phyloP scores from a whole-genome alignment of 2,888 invertebrate genomes.

The Lysandra coridon region DNA sequence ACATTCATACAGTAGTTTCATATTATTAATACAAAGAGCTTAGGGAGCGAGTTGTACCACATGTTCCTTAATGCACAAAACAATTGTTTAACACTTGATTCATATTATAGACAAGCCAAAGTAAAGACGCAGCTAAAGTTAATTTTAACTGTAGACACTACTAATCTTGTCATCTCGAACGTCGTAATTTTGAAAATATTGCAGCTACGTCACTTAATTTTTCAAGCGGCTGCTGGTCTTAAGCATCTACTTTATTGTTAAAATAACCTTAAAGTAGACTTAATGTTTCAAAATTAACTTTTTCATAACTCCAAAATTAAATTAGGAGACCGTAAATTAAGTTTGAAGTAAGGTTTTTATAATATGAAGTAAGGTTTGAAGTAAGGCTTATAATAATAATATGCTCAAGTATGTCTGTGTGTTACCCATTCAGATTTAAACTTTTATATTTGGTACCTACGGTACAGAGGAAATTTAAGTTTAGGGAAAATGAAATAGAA shows the following conservation, averaged over 20 bases:
- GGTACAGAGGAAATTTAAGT: neutral
- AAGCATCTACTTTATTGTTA: neutral
- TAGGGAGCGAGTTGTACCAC: neutral
- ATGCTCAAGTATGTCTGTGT: neutral
- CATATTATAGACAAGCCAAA: neutral
- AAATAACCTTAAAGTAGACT: neutral
- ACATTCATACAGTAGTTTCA: neutral
- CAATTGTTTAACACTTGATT: neutral
- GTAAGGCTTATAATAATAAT: neutral
- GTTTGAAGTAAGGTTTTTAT: neutral
- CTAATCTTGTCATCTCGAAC: neutral
- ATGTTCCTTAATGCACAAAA: neutral
- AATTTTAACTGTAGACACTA: neutral
- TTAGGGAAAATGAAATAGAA: neutral
- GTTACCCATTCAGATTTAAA: neutral
- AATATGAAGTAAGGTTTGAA: neutral
- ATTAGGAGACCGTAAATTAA: neutral
- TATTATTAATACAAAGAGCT: neutral
- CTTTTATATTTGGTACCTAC: too few relatives aligned
- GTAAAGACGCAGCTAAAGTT: neutral
- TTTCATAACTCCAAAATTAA: neutral
- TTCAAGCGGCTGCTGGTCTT: neutral
- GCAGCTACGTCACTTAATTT: neutral
- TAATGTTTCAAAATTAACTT: neutral
- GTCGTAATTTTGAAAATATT: neutral